phyloP scores from a whole-genome alignment of 1,140 invertebrate genomes.

The Hycleus cichorii region DNA sequence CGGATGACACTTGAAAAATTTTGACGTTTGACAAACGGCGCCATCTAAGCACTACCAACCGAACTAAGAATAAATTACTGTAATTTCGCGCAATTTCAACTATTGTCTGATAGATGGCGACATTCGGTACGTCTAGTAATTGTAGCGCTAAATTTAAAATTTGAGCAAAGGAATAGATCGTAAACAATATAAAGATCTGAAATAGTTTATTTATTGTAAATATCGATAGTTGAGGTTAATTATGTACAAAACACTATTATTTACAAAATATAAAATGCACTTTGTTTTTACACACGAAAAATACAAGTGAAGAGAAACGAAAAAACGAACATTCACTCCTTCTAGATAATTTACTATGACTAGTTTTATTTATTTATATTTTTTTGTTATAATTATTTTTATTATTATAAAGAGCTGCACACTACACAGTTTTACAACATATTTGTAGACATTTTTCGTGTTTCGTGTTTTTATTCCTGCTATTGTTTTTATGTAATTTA shows the following conservation, averaged over 20 bases:
- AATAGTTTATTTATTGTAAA: constrained; percentile 36
- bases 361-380: constrained; percentile 20
- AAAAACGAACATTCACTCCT: constrained; percentile 27
- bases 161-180: too few species aligned
- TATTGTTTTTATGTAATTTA: too few species aligned
- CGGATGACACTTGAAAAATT: too few species aligned
- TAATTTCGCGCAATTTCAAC: background rate
- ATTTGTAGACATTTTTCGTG: too few species aligned
- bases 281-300: constrained; percentile 28
- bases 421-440: too few species aligned
- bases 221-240: constrained; percentile 35
- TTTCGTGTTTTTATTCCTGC: too few species aligned
- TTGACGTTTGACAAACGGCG: background rate
- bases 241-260: constrained; percentile 41
- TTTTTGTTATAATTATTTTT: too few species aligned
- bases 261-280: constrained; percentile 36
- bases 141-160: too few species aligned
- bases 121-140: too few species aligned
- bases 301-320: constrained; percentile 11
- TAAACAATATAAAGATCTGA: constrained; percentile 15
- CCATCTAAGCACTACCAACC: background rate
- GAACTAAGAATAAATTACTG: background rate
- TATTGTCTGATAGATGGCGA: background rate
- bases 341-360: constrained; percentile 37
- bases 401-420: too few species aligned